Evolutionary conservation across 1,140 invertebrate genomes (phyloP), one percentile per base, ranked within the genome.

Genomic region (Meloidogyne hapla): DNA sequence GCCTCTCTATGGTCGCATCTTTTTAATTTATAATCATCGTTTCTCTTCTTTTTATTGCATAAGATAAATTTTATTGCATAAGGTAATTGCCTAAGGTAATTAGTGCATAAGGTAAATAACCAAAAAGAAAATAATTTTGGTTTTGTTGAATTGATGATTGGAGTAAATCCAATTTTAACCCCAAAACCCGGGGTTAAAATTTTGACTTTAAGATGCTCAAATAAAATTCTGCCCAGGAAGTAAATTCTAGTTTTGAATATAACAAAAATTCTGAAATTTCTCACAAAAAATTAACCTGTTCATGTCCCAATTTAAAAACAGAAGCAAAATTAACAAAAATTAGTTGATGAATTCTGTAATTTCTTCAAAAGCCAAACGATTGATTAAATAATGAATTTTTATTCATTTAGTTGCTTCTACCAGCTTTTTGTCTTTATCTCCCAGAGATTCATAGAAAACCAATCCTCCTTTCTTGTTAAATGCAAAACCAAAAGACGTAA

Each of bases 381-480:
- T 56, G n/a, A 71, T 33, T 23, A 71, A 8, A 33, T 42, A 9
- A 18, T n/a, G 69, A 3, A 71, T 42, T n/a, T n/a, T n/a, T n/a
- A n/a, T n/a, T n/a, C n/a, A n/a, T 6, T 13, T 61, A 18, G 23
- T 42, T 23, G 69, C n/a, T 62, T 76, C 74, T 0, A 76, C 21
- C 18, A 71, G 38, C 26, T 23, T 48, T 25, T 25, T n/a, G 15
- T 48, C 42, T 0, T 42, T 13, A 9, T 71, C 69, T 18, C 42
- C 69, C 23, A 71, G 13, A 6, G 40, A 40, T 28, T 71, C 69
- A 28, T 33, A 71, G 6, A 71, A 56, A 9, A 42, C 33, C 4
- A 33, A 4, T 38, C 28, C 18, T 74, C 56, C 56, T 26, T 66
- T 74, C 28, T 74, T 74, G 13, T 42, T 42, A 15, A 76, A 76